Conservation (phyloP, 2,888 invertebrate species). For the Margaritifera margaritifera region DNA sequence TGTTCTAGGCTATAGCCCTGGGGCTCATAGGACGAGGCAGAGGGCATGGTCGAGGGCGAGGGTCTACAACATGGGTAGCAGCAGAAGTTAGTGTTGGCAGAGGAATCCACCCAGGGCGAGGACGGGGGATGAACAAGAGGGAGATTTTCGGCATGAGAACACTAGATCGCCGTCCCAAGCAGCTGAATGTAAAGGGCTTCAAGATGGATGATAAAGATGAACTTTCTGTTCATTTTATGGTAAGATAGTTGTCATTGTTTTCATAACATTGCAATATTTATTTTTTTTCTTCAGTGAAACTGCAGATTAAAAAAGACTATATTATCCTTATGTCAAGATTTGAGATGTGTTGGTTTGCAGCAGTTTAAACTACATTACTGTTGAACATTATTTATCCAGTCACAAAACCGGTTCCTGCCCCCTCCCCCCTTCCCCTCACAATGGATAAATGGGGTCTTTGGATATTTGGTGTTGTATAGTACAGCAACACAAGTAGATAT, state of each 20-base stretch:
- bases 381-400: too few species aligned
- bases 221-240: conserved; percentile 87
- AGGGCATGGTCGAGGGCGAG: conserved; percentile 53
- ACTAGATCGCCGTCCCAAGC: conserved; percentile 90
- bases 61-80: conserved; percentile 42
- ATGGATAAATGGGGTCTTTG: too few species aligned
- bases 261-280: too few species aligned
- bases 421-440: too few species aligned
- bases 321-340: too few species aligned
- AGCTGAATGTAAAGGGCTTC: conserved; percentile 90
- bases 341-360: too few species aligned
- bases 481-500: too few species aligned
- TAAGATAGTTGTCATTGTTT: conserved; percentile 73
- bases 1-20: conserved; percentile 68
- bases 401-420: too few species aligned
- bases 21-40: conserved; percentile 63
- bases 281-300: too few species aligned
- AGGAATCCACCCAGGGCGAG: conserved; percentile 37
- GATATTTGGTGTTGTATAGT: too few species aligned
- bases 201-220: conserved; percentile 87
- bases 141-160: conserved; percentile 47
- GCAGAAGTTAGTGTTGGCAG: conserved; percentile 30
- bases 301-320: too few species aligned
- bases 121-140: conserved; percentile 48
- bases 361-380: too few species aligned